phyloP scores from a whole-genome alignment of 2,888 invertebrate species.

The Cerastoderma edule region DNA sequence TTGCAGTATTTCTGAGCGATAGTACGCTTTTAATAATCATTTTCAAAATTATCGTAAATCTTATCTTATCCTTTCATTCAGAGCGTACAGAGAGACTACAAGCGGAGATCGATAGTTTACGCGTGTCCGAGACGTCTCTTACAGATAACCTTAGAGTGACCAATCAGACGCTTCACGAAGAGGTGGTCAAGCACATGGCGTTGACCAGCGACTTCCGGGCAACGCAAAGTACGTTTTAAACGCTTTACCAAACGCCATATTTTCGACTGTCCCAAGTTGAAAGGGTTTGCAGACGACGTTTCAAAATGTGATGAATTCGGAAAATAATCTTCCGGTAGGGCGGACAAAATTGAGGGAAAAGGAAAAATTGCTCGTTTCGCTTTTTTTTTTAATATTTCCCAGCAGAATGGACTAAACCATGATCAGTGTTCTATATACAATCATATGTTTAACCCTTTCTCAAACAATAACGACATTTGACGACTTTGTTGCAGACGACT shows the following conservation, averaged over 20 bases:
- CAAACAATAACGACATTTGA: too few relatives aligned
- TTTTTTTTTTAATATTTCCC: too few relatives aligned
- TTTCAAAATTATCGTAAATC: too few relatives aligned
- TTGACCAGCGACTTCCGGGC: background rate
- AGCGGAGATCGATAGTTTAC: background rate
- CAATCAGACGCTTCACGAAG: slow-evolving; percentile 11
- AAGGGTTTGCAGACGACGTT: background rate
- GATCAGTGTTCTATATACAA: too few relatives aligned
- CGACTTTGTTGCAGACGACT: too few relatives aligned
- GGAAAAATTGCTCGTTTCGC: background rate
- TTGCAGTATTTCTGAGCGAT: too few relatives aligned
- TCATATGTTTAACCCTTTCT: too few relatives aligned
- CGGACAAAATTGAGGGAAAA: background rate
- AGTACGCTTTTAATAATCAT: too few relatives aligned
- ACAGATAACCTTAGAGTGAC: slow-evolving; percentile 1
- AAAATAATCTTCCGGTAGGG: background rate
- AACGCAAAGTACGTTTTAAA: background rate
- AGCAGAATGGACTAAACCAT: too few relatives aligned
- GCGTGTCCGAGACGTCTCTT: background rate
- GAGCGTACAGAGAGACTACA: background rate
- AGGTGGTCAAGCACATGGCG: slow-evolving; percentile 1
- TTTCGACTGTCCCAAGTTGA: background rate
- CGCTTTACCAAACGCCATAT: background rate
- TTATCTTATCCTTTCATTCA: background rate
- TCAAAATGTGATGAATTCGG: background rate